Base-by-base conservation (phyloP, 1,140 invertebrate species). In the Drosophila nebulosa region DNA sequence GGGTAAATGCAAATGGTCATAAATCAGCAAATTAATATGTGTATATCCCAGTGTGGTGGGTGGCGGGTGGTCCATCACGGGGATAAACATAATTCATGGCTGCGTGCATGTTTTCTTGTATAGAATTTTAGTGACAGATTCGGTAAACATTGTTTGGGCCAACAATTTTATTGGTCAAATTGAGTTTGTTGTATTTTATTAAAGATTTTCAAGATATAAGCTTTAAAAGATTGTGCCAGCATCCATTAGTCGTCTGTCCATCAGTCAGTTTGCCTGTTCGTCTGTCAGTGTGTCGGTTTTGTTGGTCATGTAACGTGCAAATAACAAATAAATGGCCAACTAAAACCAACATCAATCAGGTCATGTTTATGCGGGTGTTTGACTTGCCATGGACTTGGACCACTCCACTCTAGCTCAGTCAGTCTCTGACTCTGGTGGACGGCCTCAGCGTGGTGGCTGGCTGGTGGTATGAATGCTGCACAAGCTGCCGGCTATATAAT, bases 21-120 rank as follows among this genome's bases (percentile, higher is more conserved):
- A 85, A 86, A 85, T 85, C 80, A 86, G 66, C 74, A 85, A 86
- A 85, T 85, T 86, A 86, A 85, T 85, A 61, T 56, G 57, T 64
- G 56, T 16, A 62, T 50, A 76, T 53, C 42, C 63, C 55, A 50
- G 71, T 26, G 36, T 64, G 72, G 74, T 69, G 57, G 57, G 39
- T 51, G 55, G 69, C 52, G 35, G 52, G 58, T 7, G 52, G 26
- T 30, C 71, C 71, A 74, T 74, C 73, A 75, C 65, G 73, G 75
- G 73, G 65, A 75, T 75, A 50, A 69, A 51, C 72, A 76, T 76
- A 76, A 75, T 75, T 76, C 73, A 76, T 75, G 73, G 57, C 69
- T 55, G 65, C 72, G 51, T 35, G 57, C 27, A 18, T 21, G 14
- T 51, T 10, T 18, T 52, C 46, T 12, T 62, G 62, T 69, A 59